A percentile compares a stretch with the other conserved stretches of the same genome.
These are phyloP conservation scores for Sipha flava DNA, from an alignment of 1,140 invertebrate genomes.

Conservation along the genomic window DNA sequence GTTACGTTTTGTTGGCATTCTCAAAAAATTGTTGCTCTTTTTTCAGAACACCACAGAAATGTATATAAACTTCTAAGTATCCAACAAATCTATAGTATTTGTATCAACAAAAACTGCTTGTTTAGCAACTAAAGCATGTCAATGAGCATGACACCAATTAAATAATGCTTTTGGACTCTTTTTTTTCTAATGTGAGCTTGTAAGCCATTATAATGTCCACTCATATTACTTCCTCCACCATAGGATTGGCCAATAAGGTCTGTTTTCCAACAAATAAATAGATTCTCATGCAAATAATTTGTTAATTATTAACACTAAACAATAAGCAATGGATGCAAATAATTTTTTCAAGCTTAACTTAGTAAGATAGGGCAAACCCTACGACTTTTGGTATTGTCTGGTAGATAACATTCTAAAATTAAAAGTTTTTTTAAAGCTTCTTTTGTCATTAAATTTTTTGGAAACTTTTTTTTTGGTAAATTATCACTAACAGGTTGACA, in stretches of 20 bases:
- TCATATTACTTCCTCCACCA: constrained; percentile 32
- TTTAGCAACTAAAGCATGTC: constrained; percentile 34
- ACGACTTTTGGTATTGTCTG: not conserved
- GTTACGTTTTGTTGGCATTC: not conserved
- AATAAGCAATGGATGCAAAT: not conserved
- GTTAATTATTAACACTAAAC: too few species aligned
- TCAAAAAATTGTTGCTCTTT: not conserved
- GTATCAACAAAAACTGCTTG: not conserved
- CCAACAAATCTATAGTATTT: not conserved
- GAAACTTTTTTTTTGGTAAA: not conserved
- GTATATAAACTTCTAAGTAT: not conserved
- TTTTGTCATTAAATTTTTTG: not conserved
- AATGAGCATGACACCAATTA: constrained; percentile 36
- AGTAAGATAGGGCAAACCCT: too few species aligned
- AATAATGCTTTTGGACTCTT: constrained; percentile 35
- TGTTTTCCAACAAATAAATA: not conserved
- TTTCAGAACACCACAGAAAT: not conserved
- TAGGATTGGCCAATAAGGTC: not conserved
- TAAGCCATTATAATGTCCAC: constrained; percentile 34
- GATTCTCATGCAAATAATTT: not conserved
- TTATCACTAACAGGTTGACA: not conserved
- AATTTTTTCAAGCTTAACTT: not conserved
- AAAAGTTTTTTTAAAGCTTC: not conserved
- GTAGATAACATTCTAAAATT: not conserved
- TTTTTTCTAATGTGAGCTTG: constrained; percentile 36